Conservation (phyloP, 2,113 vertebrate genomes). For the Mormoops blainvillei region DNA sequence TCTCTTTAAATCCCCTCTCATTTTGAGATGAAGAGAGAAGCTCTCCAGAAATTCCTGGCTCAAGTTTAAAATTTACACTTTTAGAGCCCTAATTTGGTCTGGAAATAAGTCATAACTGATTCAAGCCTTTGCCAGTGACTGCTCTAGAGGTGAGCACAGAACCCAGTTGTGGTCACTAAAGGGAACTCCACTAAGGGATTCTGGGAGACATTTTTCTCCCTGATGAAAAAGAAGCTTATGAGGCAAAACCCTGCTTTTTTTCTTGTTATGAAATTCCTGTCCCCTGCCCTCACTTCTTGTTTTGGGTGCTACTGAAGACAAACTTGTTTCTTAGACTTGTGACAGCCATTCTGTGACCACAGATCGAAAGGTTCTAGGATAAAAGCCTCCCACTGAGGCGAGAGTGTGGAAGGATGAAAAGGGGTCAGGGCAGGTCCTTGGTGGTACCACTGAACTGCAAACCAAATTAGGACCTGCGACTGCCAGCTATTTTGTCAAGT, state of each 20-base stretch:
- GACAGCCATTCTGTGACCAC: background rate
- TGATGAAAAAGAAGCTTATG: background rate
- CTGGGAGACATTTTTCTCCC: background rate
- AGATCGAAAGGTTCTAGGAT: background rate
- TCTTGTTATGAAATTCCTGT: background rate
- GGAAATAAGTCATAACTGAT: background rate
- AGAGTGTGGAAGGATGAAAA: background rate
- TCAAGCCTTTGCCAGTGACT: background rate
- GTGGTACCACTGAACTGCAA: background rate
- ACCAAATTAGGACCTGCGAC: background rate
- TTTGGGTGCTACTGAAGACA: background rate
- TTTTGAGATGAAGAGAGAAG: background rate
- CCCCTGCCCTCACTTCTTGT: background rate
- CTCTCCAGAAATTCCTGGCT: background rate
- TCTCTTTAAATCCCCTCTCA: background rate
- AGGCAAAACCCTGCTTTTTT: background rate
- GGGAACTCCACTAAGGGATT: background rate
- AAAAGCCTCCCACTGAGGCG: background rate
- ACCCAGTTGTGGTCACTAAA: background rate
- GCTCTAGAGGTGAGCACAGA: background rate
- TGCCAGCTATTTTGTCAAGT: background rate
- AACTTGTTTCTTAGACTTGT: background rate
- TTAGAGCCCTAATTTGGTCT: background rate
- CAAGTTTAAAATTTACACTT: background rate
- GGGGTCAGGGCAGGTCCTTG: background rate